Percentiles rank a stretch among this genome's conserved stretches.
Conservation (phyloP, 2,113 vertebrate genomes). For the Opisthocomus hoazin region DNA sequence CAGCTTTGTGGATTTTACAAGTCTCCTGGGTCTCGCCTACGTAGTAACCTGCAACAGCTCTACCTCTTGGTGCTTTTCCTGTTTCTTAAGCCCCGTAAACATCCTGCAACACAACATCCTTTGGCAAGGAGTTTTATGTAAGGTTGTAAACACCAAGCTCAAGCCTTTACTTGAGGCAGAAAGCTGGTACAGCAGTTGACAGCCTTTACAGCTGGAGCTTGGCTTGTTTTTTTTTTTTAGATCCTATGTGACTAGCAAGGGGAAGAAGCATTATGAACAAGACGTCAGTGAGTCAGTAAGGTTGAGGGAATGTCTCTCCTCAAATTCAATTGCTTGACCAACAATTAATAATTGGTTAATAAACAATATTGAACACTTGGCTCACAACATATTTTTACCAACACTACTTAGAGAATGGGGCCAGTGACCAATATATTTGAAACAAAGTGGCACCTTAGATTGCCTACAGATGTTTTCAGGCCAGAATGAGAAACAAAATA, state of each 20-base stretch:
- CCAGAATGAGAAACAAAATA: background rate
- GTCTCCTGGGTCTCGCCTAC: background rate
- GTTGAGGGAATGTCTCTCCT: background rate
- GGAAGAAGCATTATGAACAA: background rate
- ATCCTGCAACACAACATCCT: background rate
- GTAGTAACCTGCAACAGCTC: background rate
- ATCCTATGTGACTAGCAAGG: background rate
- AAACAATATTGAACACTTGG: accelerated
- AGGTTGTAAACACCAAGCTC: background rate
- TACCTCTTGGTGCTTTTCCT: background rate
- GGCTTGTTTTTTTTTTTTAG: background rate
- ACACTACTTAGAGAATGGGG: background rate
- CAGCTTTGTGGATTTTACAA: background rate
- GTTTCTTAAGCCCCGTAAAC: background rate
- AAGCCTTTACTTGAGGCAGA: background rate
- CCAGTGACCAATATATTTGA: background rate
- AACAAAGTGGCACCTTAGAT: background rate
- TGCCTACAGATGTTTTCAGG: background rate
- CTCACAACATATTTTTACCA: background rate
- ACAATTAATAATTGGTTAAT: background rate
- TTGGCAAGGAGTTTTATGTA: background rate
- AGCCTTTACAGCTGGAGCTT: background rate
- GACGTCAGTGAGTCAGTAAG: background rate
- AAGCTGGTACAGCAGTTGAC: background rate
- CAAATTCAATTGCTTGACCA: background rate